Evolutionary conservation across 2,113 vertebrate genomes (phyloP).

Genomic region (Piaya cayana): DNA sequence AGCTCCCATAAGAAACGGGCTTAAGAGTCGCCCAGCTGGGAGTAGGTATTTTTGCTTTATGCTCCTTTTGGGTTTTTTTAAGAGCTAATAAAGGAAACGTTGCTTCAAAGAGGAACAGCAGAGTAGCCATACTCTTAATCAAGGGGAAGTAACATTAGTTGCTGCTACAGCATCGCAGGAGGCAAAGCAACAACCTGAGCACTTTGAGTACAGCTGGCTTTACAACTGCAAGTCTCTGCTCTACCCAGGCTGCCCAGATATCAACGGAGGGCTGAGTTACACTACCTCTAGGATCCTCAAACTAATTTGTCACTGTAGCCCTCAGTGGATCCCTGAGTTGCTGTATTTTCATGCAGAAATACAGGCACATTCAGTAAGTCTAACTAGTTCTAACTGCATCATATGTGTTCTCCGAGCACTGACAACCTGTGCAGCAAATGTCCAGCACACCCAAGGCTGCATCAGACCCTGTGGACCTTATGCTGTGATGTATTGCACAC

Average conservation of each 20-base stretch:
- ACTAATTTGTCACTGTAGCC: neutral
- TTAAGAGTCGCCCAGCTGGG: neutral
- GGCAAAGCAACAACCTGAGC: neutral
- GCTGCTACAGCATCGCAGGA: neutral
- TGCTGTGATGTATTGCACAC: neutral
- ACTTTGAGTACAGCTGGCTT: neutral
- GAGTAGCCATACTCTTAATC: neutral
- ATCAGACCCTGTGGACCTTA: neutral
- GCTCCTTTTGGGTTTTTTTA: neutral
- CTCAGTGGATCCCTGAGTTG: rapidly evolving
- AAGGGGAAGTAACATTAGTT: neutral
- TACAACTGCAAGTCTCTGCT: neutral
- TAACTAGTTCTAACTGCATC: neutral
- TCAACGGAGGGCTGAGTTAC: neutral
- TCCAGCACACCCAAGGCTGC: neutral
- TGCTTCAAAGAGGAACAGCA: neutral
- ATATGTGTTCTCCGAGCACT: neutral
- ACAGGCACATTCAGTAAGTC: rapidly evolving
- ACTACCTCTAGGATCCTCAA: neutral
- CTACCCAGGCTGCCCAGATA: neutral
- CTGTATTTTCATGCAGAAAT: neutral
- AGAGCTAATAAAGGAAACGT: neutral
- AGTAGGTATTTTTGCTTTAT: neutral
- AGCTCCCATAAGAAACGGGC: neutral
- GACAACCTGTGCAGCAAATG: neutral